Evolutionary conservation across 2,113 vertebrate genomes (phyloP), one percentile per base, ranked within the genome.

Genomic region (Herpetotheres cachinnans): DNA sequence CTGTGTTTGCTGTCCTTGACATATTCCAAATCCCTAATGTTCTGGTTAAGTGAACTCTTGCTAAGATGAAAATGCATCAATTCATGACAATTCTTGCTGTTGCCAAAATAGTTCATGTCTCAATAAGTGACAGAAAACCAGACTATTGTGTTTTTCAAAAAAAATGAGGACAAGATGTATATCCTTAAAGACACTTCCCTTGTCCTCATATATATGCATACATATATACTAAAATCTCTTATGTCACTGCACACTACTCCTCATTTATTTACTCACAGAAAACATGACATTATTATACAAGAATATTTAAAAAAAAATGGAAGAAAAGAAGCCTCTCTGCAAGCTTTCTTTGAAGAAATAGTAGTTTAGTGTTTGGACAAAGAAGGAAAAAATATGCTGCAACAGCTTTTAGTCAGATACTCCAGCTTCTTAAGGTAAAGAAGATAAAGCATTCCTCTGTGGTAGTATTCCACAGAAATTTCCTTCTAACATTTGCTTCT

Each of bases 261-360:
- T 77, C 8, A 10, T 62, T 85, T 66, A 67, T 61, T 42, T 42
- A 50, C 2, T 49, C 10, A 36, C 16, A 86, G n/a, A 66, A 93
- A 79, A 6, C 1, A 36, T 38, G 49, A 49, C 32, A 61, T 83
- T 7, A 32, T 56, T 29, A 49, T 22, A 4, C 7, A 80, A 63
- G 18, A 19, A 65, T 9, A 42, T 70, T 34, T 10, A 10, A 24
- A 74, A 14, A 30, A 32, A 22, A 22, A 3, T 20, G 20, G 2
- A 16, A 9, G 1, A 15, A 55, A 61, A 17, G 0, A 83, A 83
- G 93, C 0, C 3, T 83, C 5, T 32, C 4, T 26, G 11, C 3
- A 77, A 80, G 40, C 4, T 49, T 80, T 67, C 5, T 50, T 42
- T 50, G 22, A 54, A 67, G 14, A 93, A 61, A n/a, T 42, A 5